Evolutionary conservation across 1,140 invertebrate species (phyloP), one percentile per base, ranked within the genome.

Genomic region (Drosophila lowei): DNA sequence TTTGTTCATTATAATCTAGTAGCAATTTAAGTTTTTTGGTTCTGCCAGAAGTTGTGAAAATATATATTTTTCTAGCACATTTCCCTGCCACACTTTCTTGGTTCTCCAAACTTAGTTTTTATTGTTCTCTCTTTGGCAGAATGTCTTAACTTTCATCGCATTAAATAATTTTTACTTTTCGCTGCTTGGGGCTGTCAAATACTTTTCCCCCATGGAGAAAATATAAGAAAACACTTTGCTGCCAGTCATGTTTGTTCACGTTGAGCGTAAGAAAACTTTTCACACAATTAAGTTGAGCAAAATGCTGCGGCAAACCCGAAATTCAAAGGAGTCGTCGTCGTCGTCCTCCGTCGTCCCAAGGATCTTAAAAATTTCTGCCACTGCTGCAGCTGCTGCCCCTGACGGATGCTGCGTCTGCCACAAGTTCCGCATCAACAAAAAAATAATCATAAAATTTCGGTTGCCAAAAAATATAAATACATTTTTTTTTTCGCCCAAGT

Each of bases 261-360:
- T 66, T 30, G 42, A 68, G 73, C 62, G 62, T 44, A 59, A 28
- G 48, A 50, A 81, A 81, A 81, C 21, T 83, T 81, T 78, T 74
- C 79, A 54, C 74, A 78, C 79, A 83, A 81, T 81, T 81, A 83
- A 81, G 74, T 74, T 43, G 56, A 38, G 57, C 53, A 64, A 57
- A 65, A 71, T 72, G 48, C 55, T 61, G 42, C 4, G 74, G 57
- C 48, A 43, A 38, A 66, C 25, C n/a, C 49, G 21, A 44, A 49
- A 50, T 67, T 59, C 42, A 54, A 56, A 59, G 15, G 53, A 55
- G 61, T 47, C 30, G 8, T 49, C 18, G 30, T 54, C 28, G 38
- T 25, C 30, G 16, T 28, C 21, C 28, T 44, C 8, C 30, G 8
- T 28, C 18, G 30, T 49, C 28, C 18, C 18, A 38, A 68, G 23